Evolutionary conservation across 2,113 vertebrate species (phyloP), one percentile per base, ranked within the genome.

Genomic region (Leptosomus discolor): DNA sequence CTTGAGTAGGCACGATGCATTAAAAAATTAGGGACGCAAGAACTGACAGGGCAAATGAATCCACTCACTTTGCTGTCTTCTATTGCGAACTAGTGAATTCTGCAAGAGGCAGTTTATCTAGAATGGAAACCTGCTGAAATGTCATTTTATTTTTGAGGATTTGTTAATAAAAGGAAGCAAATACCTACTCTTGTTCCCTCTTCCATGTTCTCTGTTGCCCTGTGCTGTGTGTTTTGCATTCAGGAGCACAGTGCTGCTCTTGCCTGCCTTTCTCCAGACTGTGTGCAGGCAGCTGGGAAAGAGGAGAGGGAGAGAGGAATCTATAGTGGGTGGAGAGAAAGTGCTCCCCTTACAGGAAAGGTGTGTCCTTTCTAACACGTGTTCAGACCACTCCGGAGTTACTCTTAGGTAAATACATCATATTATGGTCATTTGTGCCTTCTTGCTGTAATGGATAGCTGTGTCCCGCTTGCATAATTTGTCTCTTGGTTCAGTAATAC

Each of bases 261-360:
- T 23, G 54, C 77, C 87, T 46, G 7, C 21, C 50, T 34, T 53
- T 19, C n/a, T 23, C 43, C 1, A 32, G 78, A 2, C 36, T 20
- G 23, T 3, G 34, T 23, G 91, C 84, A 26, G 53, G 2, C 82
- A 6, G 56, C 37, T 5, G 3, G 74, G 73, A 4, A 13, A 48
- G 12, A 60, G 50, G n/a, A 11, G 13, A 4, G 82, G 45, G 48
- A 41, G 11, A 4, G 84, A 16, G 30, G 29, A 30, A 43, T 9
- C 60, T 1, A 1, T 5, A 81, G 79, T 94, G 92, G 96, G 96
- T 95, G 96, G 97, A 95, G 97, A 96, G 92, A 73, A 58, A 39
- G 61, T 15, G 56, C 65, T 90, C 53, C 37, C 85, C 65, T 63
- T 24, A 7, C 63, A 32, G 85, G 88, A 77, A 92, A 97, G 94